phyloP scores from a whole-genome alignment of 1,140 invertebrate species.

The Aricia agestis region DNA sequence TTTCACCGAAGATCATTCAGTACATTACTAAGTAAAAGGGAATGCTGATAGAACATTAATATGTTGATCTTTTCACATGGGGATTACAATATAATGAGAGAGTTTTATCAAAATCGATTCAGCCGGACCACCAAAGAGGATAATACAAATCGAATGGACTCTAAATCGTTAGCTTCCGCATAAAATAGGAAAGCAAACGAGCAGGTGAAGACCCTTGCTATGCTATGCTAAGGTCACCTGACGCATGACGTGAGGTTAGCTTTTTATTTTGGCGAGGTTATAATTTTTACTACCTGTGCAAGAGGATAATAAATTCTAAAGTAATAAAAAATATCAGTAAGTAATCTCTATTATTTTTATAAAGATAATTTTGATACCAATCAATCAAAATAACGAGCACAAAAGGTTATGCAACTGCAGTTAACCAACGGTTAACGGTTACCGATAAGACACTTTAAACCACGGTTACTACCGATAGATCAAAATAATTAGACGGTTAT shows the following conservation, averaged over 20 bases:
- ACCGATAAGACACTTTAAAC: background rate
- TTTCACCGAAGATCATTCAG: background rate
- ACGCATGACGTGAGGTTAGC: no score
- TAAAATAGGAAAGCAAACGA: background rate
- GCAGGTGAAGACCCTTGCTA: no score
- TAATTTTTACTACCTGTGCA: background rate
- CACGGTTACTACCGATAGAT: background rate
- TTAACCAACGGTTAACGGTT: background rate
- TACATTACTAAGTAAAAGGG: background rate
- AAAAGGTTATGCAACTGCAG: background rate
- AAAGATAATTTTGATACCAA: background rate
- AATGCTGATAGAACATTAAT: background rate
- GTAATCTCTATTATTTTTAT: background rate
- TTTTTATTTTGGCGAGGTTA: no score
- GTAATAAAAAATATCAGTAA: no score
- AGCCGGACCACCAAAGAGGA: background rate
- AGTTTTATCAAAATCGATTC: background rate
- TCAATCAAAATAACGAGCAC: background rate
- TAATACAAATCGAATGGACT: background rate
- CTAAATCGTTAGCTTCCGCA: background rate
- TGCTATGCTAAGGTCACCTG: no score
- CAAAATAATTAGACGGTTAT: background rate
- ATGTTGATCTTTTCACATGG: background rate
- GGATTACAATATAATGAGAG: background rate
- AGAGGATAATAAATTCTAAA: no score